Conservation (phyloP, 2,888 invertebrate species). For the Allygus modestus region DNA sequence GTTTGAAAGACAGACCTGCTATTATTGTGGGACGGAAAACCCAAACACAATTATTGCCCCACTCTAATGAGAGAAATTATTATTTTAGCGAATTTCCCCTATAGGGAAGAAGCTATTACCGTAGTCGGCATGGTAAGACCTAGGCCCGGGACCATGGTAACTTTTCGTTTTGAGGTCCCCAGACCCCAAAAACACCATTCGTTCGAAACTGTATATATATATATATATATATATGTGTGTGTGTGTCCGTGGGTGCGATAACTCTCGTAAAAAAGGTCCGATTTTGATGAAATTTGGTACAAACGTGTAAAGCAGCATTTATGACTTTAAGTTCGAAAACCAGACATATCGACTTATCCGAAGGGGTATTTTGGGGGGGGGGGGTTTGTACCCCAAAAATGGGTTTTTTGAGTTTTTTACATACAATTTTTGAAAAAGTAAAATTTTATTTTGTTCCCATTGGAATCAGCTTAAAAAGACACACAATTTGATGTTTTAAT, state of each 20-base stretch:
- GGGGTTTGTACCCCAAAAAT: too few relatives aligned
- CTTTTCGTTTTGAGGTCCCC: not conserved
- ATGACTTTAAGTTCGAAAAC: not conserved
- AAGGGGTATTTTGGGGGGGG: too few relatives aligned
- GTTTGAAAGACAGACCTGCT: too few relatives aligned
- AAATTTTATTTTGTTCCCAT: too few relatives aligned
- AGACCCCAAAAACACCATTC: not conserved
- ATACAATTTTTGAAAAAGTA: too few relatives aligned
- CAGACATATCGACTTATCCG: too few relatives aligned
- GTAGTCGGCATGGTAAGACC: not conserved
- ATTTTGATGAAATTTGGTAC: not conserved
- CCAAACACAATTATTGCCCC: too few relatives aligned
- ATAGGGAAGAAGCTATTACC: conserved; percentile 26
- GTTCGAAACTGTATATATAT: not conserved
- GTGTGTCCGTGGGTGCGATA: not conserved
- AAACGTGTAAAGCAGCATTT: not conserved
- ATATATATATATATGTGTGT: conserved; percentile 26
- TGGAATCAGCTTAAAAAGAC: too few relatives aligned
- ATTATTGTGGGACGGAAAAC: too few relatives aligned
- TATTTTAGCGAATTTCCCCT: conserved; percentile 21
- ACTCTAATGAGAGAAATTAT: too few relatives aligned
- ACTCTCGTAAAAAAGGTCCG: not conserved
- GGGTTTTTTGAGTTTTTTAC: too few relatives aligned
- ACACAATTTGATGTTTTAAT: too few relatives aligned
- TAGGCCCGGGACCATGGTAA: not conserved